Conservation (phyloP, 1,140 invertebrate species). For the Saccostrea glomerata region DNA sequence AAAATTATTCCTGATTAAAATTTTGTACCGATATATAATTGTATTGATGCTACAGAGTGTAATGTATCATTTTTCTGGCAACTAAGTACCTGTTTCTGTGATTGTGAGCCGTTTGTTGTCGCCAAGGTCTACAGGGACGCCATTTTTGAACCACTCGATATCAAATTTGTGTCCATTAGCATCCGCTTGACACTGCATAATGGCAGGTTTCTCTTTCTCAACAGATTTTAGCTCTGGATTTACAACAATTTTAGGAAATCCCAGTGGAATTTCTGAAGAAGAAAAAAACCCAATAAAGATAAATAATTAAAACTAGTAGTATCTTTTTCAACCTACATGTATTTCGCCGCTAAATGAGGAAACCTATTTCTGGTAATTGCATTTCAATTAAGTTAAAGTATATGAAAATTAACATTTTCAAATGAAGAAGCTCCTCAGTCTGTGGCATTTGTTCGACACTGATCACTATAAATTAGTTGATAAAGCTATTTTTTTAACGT, state of each 20-base stretch:
- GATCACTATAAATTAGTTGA: too few species aligned
- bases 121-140: constrained; percentile 89
- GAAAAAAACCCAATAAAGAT: constrained; percentile 6
- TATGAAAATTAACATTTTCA: too few species aligned
- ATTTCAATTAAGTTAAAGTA: too few species aligned
- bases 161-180: constrained; percentile 86
- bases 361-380: too few species aligned
- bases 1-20: too few species aligned
- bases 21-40: too few species aligned
- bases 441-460: too few species aligned
- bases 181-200: constrained; percentile 91
- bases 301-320: not conserved
- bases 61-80: not conserved
- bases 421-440: too few species aligned
- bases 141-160: constrained; percentile 95
- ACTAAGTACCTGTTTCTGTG: constrained; percentile 83
- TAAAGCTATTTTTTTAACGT: too few species aligned
- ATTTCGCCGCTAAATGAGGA: too few species aligned
- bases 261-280: constrained; percentile 84
- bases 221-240: constrained; percentile 93
- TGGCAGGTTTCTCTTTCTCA: constrained; percentile 94
- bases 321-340: too few species aligned
- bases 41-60: too few species aligned
- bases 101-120: constrained; percentile 91
- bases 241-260: constrained; percentile 93